These are phyloP conservation scores for Mus caroli DNA, from an alignment of 2,797 vertebrate species.

Conservation along the genomic window DNA sequence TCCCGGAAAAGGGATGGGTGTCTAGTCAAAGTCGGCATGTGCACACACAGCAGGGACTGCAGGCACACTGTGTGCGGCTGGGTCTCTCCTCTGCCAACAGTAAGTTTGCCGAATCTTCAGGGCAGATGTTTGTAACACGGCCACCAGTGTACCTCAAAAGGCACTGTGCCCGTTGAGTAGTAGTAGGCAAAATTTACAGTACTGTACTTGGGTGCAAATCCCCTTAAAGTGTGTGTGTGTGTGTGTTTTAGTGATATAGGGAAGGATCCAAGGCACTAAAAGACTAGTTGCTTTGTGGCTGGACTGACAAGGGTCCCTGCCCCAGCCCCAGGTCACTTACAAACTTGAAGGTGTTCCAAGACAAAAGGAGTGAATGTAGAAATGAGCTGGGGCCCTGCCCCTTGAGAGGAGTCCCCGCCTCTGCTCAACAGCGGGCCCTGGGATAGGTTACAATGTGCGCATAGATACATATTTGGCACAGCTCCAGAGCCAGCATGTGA, in stretches of 20 bases:
- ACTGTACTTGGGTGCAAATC: too few relatives aligned
- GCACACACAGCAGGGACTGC: accelerated
- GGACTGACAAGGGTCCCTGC: neutral
- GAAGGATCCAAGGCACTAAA: neutral
- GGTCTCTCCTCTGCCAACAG: neutral
- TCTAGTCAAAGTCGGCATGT: neutral
- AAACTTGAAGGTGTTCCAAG: neutral
- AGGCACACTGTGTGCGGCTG: accelerated
- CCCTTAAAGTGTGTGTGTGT: too few relatives aligned
- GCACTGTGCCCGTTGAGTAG: neutral
- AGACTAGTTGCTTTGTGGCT: neutral
- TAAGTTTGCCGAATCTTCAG: neutral
- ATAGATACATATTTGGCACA: neutral
- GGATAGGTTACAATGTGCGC: neutral
- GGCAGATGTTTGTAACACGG: neutral
- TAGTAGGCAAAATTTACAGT: neutral
- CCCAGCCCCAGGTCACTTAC: neutral
- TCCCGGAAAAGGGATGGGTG: accelerated
- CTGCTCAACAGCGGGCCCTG: neutral
- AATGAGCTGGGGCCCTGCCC: neutral
- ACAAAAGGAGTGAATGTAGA: neutral
- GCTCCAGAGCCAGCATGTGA: neutral
- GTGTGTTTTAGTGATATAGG: neutral
- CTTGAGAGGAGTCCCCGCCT: neutral
- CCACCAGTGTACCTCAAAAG: accelerated